Evolutionary conservation across 2,888 invertebrate genomes (phyloP).

Genomic region (Stramonita haemastoma): DNA sequence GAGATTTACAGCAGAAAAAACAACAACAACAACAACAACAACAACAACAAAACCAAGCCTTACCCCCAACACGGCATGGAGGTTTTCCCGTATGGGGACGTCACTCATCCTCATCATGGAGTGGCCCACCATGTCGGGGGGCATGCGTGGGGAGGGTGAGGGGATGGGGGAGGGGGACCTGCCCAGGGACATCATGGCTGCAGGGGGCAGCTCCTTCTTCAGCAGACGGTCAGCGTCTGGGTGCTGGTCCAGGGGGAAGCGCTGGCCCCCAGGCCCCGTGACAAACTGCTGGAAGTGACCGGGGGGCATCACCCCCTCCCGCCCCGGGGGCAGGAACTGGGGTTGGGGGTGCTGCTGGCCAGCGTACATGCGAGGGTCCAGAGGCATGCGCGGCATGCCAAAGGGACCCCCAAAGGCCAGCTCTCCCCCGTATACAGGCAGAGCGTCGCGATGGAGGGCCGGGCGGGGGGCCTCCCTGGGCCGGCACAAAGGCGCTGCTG

Average conservation of each 20-base stretch:
- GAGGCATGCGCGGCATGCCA: conserved; percentile 54
- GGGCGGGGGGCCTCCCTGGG: conserved; percentile 53
- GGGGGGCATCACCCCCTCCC: conserved; percentile 43
- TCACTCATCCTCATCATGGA: conserved; percentile 34
- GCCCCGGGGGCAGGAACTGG: conserved; percentile 31
- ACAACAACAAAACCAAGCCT: background rate
- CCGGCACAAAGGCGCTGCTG: conserved; percentile 53
- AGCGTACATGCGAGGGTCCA: conserved; percentile 63
- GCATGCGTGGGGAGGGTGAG: conserved; percentile 41
- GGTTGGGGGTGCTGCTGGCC: conserved; percentile 46
- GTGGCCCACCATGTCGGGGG: conserved; percentile 34
- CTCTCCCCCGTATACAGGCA: conserved; percentile 49
- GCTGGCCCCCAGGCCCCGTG: conserved; percentile 44
- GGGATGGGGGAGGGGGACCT: conserved; percentile 49
- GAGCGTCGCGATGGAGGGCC: conserved; percentile 53
- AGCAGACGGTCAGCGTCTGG: conserved; percentile 57
- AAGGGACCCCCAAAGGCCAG: conserved; percentile 47
- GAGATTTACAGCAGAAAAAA: too few species aligned
- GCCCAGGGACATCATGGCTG: conserved; percentile 45
- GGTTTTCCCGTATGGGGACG: conserved; percentile 26
- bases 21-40: too few species aligned
- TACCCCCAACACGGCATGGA: conserved; percentile 23
- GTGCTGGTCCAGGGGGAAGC: conserved; percentile 52
- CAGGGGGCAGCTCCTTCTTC: conserved; percentile 53
- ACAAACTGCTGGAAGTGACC: conserved; percentile 43